Evolutionary conservation across 2,113 vertebrate species (phyloP), one percentile per base, ranked within the genome.

Genomic region (Pycnonotus jocosus): DNA sequence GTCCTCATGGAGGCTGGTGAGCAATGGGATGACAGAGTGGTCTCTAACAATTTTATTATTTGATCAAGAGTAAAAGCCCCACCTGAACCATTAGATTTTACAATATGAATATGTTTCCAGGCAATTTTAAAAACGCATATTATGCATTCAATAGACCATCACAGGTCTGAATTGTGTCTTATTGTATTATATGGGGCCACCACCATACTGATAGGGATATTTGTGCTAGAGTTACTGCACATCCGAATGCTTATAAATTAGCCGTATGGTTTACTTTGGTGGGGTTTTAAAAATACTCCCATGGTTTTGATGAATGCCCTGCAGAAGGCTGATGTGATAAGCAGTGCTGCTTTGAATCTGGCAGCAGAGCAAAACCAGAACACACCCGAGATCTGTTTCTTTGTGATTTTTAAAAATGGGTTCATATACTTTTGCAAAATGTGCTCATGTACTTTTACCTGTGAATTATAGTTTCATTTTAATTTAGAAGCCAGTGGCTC

Each of bases 11-110:
- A 97, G 79, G 85, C 93, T 64, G 86, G 86, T 60, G 78, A 96
- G 96, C 96, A 81, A 78, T 93, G 92, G 96, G 89, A 93, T 97
- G 97, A 97, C 95, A 91, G 96, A 97, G 93, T 96, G 95, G 90
- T 96, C 96, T 98, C 96, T 96, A 98, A 97, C 96, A 96, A 88
- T 97, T 97, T 97, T 97, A 98, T 97, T 97, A 97, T 97, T 97
- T 97, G 95, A 98, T 97, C 95, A 97, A 96, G 95, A 97, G 93
- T 89, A 95, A 97, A 95, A 96, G 88, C 91, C 97, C 92, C 91
- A 81, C 96, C 96, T 97, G 97, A 97, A 93, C 89, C 80, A 96
- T 97, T 97, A 97, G 96, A 95, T 91, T 97, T 97, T 95, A 94
- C 96, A 74, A 48, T 95, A 91, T 91, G 96, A 98, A 97, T 97